Evolutionary conservation across 2,888 invertebrate genomes (phyloP).

Genomic region (Drosophila bunnanda): DNA sequence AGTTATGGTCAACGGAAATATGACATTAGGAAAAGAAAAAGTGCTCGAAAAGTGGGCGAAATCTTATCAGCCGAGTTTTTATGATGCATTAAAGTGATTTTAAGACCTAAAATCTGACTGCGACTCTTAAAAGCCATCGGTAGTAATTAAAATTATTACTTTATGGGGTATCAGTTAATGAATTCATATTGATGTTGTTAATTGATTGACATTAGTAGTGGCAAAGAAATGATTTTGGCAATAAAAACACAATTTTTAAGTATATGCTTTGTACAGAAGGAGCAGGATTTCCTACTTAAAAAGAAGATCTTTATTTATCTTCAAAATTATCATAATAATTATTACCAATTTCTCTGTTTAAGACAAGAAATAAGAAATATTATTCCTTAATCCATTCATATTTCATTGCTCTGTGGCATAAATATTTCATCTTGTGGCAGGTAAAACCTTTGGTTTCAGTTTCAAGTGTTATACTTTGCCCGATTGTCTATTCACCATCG

Average conservation of each 20-base stretch:
- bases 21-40: conserved; percentile 21
- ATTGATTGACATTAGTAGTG: not conserved
- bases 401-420: conserved; percentile 7
- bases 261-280: not conserved
- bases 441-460: not conserved
- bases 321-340: too few species aligned
- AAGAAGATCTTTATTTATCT: not conserved
- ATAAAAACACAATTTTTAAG: too few species aligned
- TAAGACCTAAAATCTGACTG: not conserved
- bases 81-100: conserved; percentile 14
- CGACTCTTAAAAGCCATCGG: not conserved
- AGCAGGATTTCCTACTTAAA: accelerated
- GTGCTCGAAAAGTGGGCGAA: conserved; percentile 17
- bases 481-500: conserved; percentile 1
- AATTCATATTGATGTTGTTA: not conserved
- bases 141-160: conserved; percentile 1
- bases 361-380: not conserved
- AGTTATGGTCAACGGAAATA: conserved; percentile 34
- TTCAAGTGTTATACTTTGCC: not conserved
- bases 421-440: not conserved
- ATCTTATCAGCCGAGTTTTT: conserved; percentile 34
- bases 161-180: not conserved
- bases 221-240: not conserved
- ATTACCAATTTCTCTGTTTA: not conserved
- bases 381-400: not conserved